phyloP scores from a whole-genome alignment of 2,113 vertebrate species.

The Protobothrops flavoviridis region DNA sequence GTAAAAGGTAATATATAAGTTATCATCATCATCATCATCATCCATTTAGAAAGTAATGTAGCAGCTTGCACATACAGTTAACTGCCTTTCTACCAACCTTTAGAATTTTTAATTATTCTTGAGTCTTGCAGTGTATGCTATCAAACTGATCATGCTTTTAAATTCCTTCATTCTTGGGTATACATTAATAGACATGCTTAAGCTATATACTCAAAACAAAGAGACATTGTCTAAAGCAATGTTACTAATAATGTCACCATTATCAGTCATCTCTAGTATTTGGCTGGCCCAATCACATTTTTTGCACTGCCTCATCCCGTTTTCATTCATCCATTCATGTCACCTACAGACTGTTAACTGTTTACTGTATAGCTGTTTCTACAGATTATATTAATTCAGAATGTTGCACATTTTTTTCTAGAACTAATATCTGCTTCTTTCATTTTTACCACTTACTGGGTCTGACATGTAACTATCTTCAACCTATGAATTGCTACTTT shows the following conservation, averaged over 20 bases:
- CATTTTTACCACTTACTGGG: neutral
- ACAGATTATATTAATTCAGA: neutral
- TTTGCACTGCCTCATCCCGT: neutral
- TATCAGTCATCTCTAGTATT: neutral
- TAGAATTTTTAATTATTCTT: neutral
- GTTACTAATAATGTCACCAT: neutral
- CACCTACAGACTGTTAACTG: neutral
- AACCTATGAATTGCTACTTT: neutral
- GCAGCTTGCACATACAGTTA: neutral
- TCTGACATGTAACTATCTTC: neutral
- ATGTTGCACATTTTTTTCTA: neutral
- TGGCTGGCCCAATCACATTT: neutral
- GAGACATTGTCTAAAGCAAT: neutral
- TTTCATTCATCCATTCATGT: neutral
- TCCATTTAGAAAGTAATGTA: neutral
- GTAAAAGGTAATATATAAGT: neutral
- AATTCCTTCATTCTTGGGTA: neutral
- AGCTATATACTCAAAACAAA: neutral
- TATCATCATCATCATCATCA: neutral
- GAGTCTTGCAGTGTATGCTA: neutral
- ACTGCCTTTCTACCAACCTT: neutral
- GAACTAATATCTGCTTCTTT: neutral
- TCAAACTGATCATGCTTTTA: neutral
- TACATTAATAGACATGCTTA: neutral
- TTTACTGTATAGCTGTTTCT: neutral